Base-by-base conservation (phyloP, 2,888 invertebrate species). In the Trissolcus japonicus region DNA sequence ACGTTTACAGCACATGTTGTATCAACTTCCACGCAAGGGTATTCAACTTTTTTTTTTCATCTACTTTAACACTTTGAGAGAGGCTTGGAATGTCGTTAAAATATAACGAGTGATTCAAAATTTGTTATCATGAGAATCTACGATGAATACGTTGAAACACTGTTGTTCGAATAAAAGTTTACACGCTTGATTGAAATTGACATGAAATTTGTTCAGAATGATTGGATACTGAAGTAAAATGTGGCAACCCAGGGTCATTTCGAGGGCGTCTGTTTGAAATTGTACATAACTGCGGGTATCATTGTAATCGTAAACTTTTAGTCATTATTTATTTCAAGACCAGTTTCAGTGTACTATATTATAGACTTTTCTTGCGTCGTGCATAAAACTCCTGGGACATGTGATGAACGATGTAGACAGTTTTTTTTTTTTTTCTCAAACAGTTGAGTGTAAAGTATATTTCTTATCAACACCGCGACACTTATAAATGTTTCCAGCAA, bases 241-340 rank as follows among this genome's bases (percentile, higher is more conserved):
- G 66, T 56, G 43, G 65, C 48, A 66, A 66, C 57, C 21, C 51
- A 59, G 59, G 59, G 41, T 67, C n/a, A 53, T 53, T 59, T 59
- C 6, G 67, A 67, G 50, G 21, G 21, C 14, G 46, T 41, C 17
- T 17, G 11, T 56, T 53, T 35, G 11, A 35, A 35, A 35, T 35
- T 35, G 35, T 35, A 35, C 7, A 35, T 11, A 35, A 7, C 11
- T 7, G 35, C 35, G 35, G 35, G 35, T 35, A 35, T 35, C 35
- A 35, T 35, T 35, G 4, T 25, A 25, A 4, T 25, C 25, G 4
- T 25, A 6, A 35, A 17, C 35, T 55, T 48, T n/a, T 53, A 41
- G 43, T 53, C 53, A 57, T 53, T 67, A 67, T 57, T 67, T 67
- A 67, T 51, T 25, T 67, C 13, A 17, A 14, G 11, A 50, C 11